A percentile compares a stretch with the other conserved stretches of the same genome.
These are phyloP conservation scores for Tyto alba DNA, from an alignment of 2,113 vertebrate species.

Conservation along the genomic window DNA sequence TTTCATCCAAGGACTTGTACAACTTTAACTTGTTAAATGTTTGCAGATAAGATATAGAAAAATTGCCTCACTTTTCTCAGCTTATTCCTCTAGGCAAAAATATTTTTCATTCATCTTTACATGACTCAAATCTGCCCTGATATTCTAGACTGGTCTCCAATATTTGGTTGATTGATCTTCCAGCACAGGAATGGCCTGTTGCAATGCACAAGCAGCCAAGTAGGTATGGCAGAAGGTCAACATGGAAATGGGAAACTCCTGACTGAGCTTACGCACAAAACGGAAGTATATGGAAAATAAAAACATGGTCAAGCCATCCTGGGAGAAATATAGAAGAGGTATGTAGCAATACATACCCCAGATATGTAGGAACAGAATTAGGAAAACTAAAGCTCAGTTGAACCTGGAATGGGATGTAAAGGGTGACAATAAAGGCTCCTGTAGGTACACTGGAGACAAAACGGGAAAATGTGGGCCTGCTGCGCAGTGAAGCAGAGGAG, in stretches of 20 bases:
- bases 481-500: not conserved
- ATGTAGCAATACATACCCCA: not conserved
- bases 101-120: not conserved
- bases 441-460: not conserved
- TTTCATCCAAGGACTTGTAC: not conserved
- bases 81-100: not conserved
- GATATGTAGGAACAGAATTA: not conserved
- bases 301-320: not conserved
- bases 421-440: not conserved
- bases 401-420: not conserved
- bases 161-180: not conserved
- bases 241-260: not conserved
- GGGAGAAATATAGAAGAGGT: not conserved
- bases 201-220: not conserved
- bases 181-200: not conserved
- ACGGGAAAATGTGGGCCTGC: not conserved
- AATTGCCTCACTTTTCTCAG: not conserved
- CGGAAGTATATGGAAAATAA: not conserved
- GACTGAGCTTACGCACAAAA: not conserved
- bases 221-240: not conserved
- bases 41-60: not conserved
- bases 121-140: not conserved
- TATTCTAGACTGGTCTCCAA: not conserved
- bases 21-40: not conserved
- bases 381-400: not conserved